Evolutionary conservation across 2,113 vertebrate genomes (phyloP).

Genomic region (Esox niger): DNA sequence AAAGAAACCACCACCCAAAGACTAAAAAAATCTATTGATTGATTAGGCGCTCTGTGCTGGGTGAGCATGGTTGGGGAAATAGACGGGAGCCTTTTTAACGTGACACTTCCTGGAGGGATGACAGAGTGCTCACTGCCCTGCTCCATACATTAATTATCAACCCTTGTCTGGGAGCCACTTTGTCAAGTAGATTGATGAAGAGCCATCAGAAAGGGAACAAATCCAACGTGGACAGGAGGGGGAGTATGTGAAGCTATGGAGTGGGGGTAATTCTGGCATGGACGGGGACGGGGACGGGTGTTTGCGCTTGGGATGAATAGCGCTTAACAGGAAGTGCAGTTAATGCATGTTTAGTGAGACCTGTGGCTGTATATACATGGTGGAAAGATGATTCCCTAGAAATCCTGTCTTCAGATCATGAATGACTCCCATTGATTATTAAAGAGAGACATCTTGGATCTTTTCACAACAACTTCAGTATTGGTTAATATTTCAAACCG

Average conservation of each 20-base stretch:
- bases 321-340: conserved; percentile 24
- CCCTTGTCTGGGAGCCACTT: conserved; percentile 65
- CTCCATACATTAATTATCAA: conserved; percentile 70
- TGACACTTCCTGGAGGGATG: conserved; percentile 58
- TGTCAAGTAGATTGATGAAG: conserved; percentile 72
- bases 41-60: conserved; percentile 47
- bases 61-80: conserved; percentile 26
- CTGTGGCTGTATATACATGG: not conserved
- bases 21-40: conserved; percentile 45
- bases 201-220: conserved; percentile 56
- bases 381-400: too few relatives aligned
- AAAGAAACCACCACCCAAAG: conserved; percentile 30
- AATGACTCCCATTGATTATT: not conserved
- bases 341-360: conserved; percentile 13
- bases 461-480: not conserved
- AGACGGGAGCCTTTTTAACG: conserved; percentile 41
- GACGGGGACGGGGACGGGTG: not conserved
- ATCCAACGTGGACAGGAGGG: conserved; percentile 53
- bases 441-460: not conserved
- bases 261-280: conserved; percentile 8
- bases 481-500: too few relatives aligned
- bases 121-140: conserved; percentile 60
- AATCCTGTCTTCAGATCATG: not conserved
- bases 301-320: conserved; percentile 23
- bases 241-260: conserved; percentile 39